These are phyloP conservation scores for Eristalinus aeneus DNA, from an alignment of 2,888 invertebrate species.

Conservation along the genomic window DNA sequence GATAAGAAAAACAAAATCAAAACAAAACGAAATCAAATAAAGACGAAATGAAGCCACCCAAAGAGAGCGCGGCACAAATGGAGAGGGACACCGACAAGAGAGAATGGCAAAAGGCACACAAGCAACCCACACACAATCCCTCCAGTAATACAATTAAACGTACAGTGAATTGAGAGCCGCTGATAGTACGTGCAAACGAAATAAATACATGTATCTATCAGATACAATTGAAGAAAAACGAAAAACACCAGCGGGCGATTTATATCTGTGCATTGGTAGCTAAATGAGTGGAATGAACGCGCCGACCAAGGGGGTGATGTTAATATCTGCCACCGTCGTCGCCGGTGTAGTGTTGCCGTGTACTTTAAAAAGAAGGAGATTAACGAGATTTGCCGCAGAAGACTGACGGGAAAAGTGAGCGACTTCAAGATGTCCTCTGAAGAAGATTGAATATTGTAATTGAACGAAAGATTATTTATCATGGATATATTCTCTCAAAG, in stretches of 20 bases:
- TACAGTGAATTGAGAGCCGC: constrained; percentile 37
- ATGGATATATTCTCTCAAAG: no score
- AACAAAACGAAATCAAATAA: constrained; percentile 58
- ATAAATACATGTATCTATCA: constrained; percentile 65
- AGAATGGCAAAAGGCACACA: constrained; percentile 37
- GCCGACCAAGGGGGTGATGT: constrained; percentile 2
- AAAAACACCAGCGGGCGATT: constrained; percentile 32
- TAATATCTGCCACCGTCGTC: not conserved
- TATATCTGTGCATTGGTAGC: constrained; percentile 55
- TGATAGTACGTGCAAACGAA: constrained; percentile 66
- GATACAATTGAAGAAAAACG: constrained; percentile 56
- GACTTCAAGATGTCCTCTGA: no score
- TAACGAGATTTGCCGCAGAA: not conserved
- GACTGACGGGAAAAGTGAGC: not conserved
- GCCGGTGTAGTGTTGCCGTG: not conserved
- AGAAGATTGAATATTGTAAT: no score
- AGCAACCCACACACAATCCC: constrained; percentile 26
- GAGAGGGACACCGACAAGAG: constrained; percentile 19
- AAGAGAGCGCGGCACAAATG: constrained; percentile 5
- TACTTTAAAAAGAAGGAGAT: not conserved
- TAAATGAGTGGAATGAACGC: constrained; percentile 15
- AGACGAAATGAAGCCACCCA: not conserved
- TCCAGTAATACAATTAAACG: constrained; percentile 58
- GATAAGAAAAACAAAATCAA: constrained; percentile 66
- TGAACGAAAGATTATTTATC: no score